phyloP scores from a whole-genome alignment of 2,888 invertebrate genomes.

The Serrognathus titanus region DNA sequence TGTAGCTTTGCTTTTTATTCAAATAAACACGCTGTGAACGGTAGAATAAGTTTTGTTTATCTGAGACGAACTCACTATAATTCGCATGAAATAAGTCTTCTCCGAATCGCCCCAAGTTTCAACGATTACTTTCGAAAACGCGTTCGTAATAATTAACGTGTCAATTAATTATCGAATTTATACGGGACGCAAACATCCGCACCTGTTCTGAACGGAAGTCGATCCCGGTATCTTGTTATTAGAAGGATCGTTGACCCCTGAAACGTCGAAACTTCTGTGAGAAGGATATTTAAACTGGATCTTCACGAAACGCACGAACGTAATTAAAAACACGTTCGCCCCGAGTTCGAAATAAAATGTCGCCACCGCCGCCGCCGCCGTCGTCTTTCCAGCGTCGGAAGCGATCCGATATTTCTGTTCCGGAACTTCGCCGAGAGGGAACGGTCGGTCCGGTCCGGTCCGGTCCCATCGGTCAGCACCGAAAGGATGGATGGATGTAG shows the following conservation, averaged over 20 bases:
- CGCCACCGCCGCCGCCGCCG: not conserved
- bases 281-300: not conserved
- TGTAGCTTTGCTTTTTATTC: too few relatives aligned
- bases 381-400: not conserved
- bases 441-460: too few relatives aligned
- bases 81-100: too few relatives aligned
- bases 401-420: not conserved
- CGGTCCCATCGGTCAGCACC: too few relatives aligned
- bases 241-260: constrained; percentile 4
- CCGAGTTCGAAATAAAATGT: not conserved
- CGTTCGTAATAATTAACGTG: too few relatives aligned
- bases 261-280: constrained; percentile 3
- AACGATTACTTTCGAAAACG: too few relatives aligned
- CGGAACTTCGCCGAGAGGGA: too few relatives aligned
- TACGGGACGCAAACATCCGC: constrained; percentile 3
- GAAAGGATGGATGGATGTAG: constrained; percentile 20
- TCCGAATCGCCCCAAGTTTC: too few relatives aligned
- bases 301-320: not conserved
- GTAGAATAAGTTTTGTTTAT: too few relatives aligned
- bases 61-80: too few relatives aligned
- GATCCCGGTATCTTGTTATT: not conserved
- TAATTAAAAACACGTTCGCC: not conserved
- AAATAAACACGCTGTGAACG: too few relatives aligned
- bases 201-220: constrained; percentile 2
- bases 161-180: constrained; percentile 5